phyloP scores from a whole-genome alignment of 2,888 invertebrate species.

The Drosophila eohydei region DNA sequence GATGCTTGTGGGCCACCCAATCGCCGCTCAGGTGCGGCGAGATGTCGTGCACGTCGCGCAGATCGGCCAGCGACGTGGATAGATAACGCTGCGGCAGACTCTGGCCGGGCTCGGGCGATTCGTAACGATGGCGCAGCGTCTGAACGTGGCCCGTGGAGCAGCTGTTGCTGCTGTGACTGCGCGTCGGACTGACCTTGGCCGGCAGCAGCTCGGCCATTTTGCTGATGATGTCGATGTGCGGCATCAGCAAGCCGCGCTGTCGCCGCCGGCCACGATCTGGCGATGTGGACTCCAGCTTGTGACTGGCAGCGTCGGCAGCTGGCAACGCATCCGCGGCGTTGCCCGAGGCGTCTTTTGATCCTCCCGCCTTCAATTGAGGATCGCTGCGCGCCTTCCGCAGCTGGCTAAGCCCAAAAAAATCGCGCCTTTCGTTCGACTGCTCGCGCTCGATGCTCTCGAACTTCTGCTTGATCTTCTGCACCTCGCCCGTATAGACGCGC shows the following conservation, averaged over 20 bases:
- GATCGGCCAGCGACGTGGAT: slow-evolving; percentile 93
- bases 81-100: slow-evolving; percentile 75
- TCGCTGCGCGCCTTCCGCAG: slow-evolving; percentile 91
- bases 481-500: slow-evolving; percentile 91
- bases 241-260: slow-evolving; percentile 89
- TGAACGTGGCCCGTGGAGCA: slow-evolving; percentile 89
- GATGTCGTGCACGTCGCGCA: slow-evolving; percentile 91
- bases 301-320: slow-evolving; percentile 27
- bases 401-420: slow-evolving; percentile 84
- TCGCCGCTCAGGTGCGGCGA: slow-evolving; percentile 91
- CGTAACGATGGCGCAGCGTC: slow-evolving; percentile 89
- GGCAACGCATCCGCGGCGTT: slow-evolving; percentile 70
- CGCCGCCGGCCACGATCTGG: slow-evolving; percentile 86
- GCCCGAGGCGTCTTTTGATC: slow-evolving; percentile 86
- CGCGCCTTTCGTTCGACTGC: slow-evolving; percentile 59
- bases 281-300: slow-evolving; percentile 86
- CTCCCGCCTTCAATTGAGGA: slow-evolving; percentile 89
- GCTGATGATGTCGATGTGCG: slow-evolving; percentile 95
- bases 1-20: slow-evolving; percentile 93
- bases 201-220: slow-evolving; percentile 89
- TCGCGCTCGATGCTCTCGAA: slow-evolving; percentile 87
- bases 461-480: slow-evolving; percentile 90
- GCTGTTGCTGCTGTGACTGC: slow-evolving; percentile 72
- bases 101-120: slow-evolving; percentile 59
- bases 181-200: slow-evolving; percentile 61